phyloP scores from a whole-genome alignment of 2,888 invertebrate genomes.

The Parochlus steinenii region DNA sequence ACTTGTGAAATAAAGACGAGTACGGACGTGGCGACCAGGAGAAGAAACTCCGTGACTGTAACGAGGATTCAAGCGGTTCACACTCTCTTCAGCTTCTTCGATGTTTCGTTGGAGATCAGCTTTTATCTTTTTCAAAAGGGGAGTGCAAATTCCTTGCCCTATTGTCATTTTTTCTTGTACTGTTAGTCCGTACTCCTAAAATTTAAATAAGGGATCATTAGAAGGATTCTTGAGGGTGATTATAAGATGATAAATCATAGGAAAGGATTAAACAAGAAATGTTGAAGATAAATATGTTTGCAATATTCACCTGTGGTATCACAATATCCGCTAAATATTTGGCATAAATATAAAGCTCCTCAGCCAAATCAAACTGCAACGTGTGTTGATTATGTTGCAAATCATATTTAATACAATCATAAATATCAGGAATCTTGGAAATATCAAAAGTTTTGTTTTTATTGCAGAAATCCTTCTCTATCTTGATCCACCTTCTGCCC shows the following conservation, averaged over 20 bases:
- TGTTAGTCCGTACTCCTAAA: slow-evolving; percentile 87
- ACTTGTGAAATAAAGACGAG: slow-evolving; percentile 97
- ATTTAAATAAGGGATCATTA: too few relatives aligned
- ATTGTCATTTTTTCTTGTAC: slow-evolving; percentile 91
- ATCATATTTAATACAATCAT: slow-evolving; percentile 98
- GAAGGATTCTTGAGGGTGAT: too few relatives aligned
- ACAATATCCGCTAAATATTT: slow-evolving; percentile 97
- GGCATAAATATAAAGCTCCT: slow-evolving; percentile 85
- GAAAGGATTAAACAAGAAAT: slow-evolving; percentile 7
- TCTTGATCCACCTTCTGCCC: slow-evolving; percentile 93
- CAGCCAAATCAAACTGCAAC: slow-evolving; percentile 79
- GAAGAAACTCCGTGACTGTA: slow-evolving; percentile 97
- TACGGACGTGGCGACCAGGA: slow-evolving; percentile 93
- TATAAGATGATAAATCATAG: slow-evolving; percentile 3
- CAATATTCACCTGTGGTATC: slow-evolving; percentile 96
- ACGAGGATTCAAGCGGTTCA: slow-evolving; percentile 90
- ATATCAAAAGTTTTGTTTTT: slow-evolving; percentile 90
- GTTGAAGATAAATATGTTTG: slow-evolving; percentile 14
- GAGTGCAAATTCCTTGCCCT: slow-evolving; percentile 94
- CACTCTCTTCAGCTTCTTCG: slow-evolving; percentile 82
- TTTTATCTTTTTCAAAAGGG: slow-evolving; percentile 84
- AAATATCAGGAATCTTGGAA: slow-evolving; percentile 97
- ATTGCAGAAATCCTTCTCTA: slow-evolving; percentile 93
- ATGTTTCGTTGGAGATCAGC: slow-evolving; percentile 90
- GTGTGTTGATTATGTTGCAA: slow-evolving; percentile 95